Conservation (phyloP, 2,113 vertebrate genomes). For the Gymnarchus niloticus region DNA sequence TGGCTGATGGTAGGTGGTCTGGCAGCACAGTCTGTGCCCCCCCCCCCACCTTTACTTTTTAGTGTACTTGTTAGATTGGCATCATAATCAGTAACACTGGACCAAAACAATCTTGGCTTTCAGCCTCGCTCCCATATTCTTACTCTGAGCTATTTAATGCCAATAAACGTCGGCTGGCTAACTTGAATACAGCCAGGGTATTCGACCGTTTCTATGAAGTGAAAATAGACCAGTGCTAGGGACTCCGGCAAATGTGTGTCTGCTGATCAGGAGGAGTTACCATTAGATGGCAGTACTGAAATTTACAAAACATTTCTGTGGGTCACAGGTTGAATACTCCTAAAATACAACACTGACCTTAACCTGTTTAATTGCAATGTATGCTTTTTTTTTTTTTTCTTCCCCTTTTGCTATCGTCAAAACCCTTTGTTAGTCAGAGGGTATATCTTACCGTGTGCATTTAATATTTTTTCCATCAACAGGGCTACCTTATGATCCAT, state of each 20-base stretch:
- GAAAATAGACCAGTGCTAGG: too few species aligned
- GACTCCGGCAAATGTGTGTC: too few species aligned
- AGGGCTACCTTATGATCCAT: not conserved
- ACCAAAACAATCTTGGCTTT: not conserved
- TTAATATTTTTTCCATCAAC: not conserved
- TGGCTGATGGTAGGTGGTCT: not conserved
- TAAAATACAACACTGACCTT: too few species aligned
- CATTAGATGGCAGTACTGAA: too few species aligned
- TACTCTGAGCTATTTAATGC: not conserved
- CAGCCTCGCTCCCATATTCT: not conserved
- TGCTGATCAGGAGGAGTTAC: too few species aligned
- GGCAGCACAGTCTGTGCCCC: not conserved
- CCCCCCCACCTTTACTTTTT: not conserved
- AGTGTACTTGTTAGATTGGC: too few species aligned
- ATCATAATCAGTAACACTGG: not conserved
- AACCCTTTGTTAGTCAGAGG: not conserved
- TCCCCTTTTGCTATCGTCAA: not conserved
- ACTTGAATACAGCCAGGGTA: not conserved
- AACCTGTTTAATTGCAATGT: too few species aligned
- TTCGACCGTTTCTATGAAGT: too few species aligned
- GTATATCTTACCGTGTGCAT: not conserved
- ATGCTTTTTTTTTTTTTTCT: too few species aligned
- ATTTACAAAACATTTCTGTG: too few species aligned
- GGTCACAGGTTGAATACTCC: too few species aligned
- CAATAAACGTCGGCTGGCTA: not conserved